phyloP scores from a whole-genome alignment of 2,797 vertebrate genomes.

The Sebastes flavidus region DNA sequence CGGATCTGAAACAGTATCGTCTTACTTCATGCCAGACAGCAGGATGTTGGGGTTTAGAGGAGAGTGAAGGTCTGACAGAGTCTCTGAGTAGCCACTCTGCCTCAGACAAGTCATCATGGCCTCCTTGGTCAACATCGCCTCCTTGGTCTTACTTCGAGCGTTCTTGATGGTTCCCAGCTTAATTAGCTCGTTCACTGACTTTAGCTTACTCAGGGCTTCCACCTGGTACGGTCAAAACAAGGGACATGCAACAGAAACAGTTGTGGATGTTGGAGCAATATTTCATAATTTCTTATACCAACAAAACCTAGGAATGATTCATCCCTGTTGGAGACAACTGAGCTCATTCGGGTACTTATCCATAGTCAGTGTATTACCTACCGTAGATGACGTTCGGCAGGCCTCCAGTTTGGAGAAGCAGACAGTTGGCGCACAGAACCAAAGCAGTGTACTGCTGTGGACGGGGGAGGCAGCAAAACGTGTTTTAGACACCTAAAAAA shows the following conservation, averaged over 20 bases:
- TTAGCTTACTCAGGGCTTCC: constrained; percentile 96
- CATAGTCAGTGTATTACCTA: no score
- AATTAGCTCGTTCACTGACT: constrained; percentile 95
- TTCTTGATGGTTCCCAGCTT: constrained; percentile 94
- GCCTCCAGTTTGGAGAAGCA: no score
- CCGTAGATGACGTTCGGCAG: no score
- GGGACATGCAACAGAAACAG: not conserved
- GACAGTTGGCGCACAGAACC: no score
- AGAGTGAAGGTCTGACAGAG: constrained; percentile 92
- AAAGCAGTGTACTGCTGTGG: no score
- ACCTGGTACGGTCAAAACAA: constrained; percentile 78
- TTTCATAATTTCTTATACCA: not conserved
- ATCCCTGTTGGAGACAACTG: not conserved
- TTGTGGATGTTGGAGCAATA: not conserved
- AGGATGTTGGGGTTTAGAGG: constrained; percentile 93
- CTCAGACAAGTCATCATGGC: constrained; percentile 95
- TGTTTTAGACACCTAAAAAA: no score
- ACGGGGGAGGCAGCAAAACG: no score
- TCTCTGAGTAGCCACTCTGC: constrained; percentile 94
- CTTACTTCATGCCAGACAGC: constrained; percentile 95
- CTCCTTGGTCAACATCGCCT: constrained; percentile 93
- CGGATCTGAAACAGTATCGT: not conserved
- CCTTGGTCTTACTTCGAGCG: constrained; percentile 90
- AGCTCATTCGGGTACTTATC: not conserved
- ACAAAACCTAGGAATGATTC: not conserved